Percentiles rank a stretch among this genome's conserved stretches.
Evolutionary conservation across 1,140 invertebrate genomes (phyloP).

Genomic region (Drosophila erecta): DNA sequence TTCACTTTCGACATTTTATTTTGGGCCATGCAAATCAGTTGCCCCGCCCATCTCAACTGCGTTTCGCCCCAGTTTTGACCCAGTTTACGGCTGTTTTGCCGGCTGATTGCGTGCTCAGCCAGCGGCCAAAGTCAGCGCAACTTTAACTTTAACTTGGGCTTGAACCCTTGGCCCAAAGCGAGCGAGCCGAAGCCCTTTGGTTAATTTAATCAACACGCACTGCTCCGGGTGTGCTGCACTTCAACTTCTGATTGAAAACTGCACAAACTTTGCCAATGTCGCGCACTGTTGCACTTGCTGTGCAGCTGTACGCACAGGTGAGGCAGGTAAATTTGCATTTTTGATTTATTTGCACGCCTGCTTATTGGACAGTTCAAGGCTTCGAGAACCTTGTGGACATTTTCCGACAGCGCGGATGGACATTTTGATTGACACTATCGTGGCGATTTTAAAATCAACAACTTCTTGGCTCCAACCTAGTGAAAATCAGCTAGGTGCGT

Average conservation of each 20-base stretch:
- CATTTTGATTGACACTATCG: constrained; percentile 43
- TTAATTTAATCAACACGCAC: constrained; percentile 83
- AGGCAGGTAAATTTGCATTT: constrained; percentile 55
- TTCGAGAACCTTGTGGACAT: constrained; percentile 30
- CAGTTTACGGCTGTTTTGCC: constrained; percentile 58
- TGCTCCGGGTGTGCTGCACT: constrained; percentile 65
- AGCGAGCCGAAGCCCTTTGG: constrained; percentile 23
- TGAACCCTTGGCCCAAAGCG: constrained; percentile 46
- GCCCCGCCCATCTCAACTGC: constrained; percentile 29
- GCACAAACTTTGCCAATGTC: constrained; percentile 68
- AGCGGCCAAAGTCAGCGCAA: constrained; percentile 69
- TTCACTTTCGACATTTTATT: constrained; percentile 46
- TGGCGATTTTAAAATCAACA: constrained; percentile 1
- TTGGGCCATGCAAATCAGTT: constrained; percentile 61
- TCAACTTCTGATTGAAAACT: constrained; percentile 69
- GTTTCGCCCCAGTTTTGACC: constrained; percentile 68
- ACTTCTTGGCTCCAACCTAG: background rate
- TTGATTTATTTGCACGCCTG: constrained; percentile 48
- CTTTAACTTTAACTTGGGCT: constrained; percentile 71
- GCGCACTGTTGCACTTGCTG: constrained; percentile 69
- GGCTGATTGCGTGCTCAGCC: constrained; percentile 69
- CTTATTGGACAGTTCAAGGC: constrained; percentile 43
- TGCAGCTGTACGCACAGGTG: constrained; percentile 39
- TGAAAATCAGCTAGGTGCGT: background rate
- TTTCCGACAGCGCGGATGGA: constrained; percentile 27